phyloP scores from a whole-genome alignment of 2,113 vertebrate genomes.

The Hippotragus niger region DNA sequence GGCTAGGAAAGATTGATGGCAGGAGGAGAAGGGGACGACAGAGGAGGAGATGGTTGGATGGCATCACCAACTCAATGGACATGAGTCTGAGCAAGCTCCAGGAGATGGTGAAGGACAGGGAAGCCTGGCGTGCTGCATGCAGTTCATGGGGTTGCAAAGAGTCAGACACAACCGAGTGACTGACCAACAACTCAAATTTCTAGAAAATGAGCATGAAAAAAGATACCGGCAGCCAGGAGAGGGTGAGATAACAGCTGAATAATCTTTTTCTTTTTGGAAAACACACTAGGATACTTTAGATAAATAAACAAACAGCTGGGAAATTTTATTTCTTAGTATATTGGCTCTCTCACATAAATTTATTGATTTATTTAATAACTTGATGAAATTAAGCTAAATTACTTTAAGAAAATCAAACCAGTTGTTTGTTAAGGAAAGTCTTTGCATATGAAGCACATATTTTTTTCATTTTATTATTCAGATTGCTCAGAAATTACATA shows the following conservation, averaged over 20 bases:
- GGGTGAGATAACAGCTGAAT: neutral
- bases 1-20: neutral
- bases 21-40: neutral
- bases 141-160: neutral
- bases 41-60: neutral
- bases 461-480: conserved; percentile 30
- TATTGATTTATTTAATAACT: neutral
- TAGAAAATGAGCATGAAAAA: neutral
- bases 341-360: neutral
- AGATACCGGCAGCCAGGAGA: neutral
- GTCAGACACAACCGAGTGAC: neutral
- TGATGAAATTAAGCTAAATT: neutral
- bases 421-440: neutral
- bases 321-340: conserved; percentile 12
- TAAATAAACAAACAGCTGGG: neutral
- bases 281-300: neutral
- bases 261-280: neutral
- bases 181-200: neutral
- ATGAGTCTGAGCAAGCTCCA: neutral
- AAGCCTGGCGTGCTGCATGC: neutral
- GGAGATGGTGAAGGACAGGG: neutral
- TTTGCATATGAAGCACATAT: neutral
- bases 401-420: neutral
- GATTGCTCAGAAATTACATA: neutral
- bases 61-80: neutral